Evolutionary conservation across 2,888 invertebrate genomes (phyloP), one percentile per base, ranked within the genome.

Genomic region (Malthinus seriepunctatus): DNA sequence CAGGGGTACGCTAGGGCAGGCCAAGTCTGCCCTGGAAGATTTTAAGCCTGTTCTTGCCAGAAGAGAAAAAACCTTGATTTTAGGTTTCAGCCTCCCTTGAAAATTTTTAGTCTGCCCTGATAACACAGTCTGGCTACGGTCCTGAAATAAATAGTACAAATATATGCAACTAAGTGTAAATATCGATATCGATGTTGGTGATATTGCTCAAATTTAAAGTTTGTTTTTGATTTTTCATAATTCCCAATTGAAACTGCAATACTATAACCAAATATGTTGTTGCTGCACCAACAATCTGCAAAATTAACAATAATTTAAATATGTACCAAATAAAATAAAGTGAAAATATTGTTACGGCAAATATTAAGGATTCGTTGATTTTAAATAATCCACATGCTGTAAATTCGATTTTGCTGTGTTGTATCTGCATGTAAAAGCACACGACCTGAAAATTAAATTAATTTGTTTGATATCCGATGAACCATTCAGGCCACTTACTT

Each of bases 241-340:
- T 23, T 23, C 39, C 39, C 9, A 42, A 23, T 9, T 42, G 39
- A 15, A 42, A 42, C 12, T 42, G 39, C 7, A 42, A 15, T 2
- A 42, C 15, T 15, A 42, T 42, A n/a, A 42, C 39, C 15, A 42
- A 42, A 15, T 42, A 42, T 15, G 39, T 42, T 42, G 39, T 42
- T 5, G 39, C 39, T 42, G 39, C 39, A 15, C 39, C 39, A 42
- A 42, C 14, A 15, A 42, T 15, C 39, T 42, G 11, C n/a, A 42
- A 42, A 42, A 15, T 42, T 2, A 23, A 23, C 5, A 23, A 23
- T 23, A 23, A 23, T 15, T 8, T 8, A 8, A 6, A 15, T 9
- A 42, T 6, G 15, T 12, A 42, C n/a, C 23, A 12, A 15, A 6
- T 15, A 15, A 12, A 12, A 12, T 8, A 6, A 38, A 14, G 11